Evolutionary conservation across 1,140 invertebrate genomes (phyloP).

Genomic region (Lepidurus packardi): DNA sequence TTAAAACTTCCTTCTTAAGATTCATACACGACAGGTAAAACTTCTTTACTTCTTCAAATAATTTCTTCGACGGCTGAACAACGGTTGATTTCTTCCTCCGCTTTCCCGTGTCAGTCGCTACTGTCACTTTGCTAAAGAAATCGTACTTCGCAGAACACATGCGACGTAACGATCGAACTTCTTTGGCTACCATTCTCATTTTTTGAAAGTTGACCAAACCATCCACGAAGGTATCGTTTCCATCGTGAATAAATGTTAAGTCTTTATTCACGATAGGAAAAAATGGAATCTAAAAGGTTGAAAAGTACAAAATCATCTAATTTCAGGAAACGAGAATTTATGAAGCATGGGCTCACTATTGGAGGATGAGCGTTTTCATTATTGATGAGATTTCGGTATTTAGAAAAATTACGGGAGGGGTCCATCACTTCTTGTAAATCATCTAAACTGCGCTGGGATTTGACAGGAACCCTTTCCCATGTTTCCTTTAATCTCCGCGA

Average conservation of each 20-base stretch:
- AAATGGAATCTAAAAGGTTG: conserved; percentile 74
- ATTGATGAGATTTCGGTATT: conserved; percentile 89
- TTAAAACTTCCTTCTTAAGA: neutral
- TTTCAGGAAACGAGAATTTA: conserved; percentile 30
- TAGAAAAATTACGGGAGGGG: conserved; percentile 96
- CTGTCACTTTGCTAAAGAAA: conserved; percentile 71
- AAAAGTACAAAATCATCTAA: conserved; percentile 31
- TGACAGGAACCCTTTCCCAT: conserved; percentile 95
- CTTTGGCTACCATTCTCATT: conserved; percentile 95
- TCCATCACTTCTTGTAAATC: conserved; percentile 94
- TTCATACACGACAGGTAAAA: neutral
- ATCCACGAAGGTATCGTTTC: conserved; percentile 92
- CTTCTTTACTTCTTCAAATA: conserved; percentile 86
- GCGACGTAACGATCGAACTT: conserved; percentile 87
- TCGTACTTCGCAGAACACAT: conserved; percentile 95
- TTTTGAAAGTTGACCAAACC: conserved; percentile 97
- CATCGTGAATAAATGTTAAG: conserved; percentile 94
- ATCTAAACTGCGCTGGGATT: conserved; percentile 88
- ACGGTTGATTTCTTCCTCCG: conserved; percentile 82
- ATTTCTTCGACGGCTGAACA: conserved; percentile 90
- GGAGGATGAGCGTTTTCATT: conserved; percentile 83
- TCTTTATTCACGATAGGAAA: conserved; percentile 96
- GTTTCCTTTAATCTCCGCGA: conserved; percentile 83
- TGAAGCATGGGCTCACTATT: conserved; percentile 53
- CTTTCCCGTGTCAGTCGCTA: conserved; percentile 82